Evolutionary conservation across 2,113 vertebrate species (phyloP).

Genomic region (Rhea americana): DNA sequence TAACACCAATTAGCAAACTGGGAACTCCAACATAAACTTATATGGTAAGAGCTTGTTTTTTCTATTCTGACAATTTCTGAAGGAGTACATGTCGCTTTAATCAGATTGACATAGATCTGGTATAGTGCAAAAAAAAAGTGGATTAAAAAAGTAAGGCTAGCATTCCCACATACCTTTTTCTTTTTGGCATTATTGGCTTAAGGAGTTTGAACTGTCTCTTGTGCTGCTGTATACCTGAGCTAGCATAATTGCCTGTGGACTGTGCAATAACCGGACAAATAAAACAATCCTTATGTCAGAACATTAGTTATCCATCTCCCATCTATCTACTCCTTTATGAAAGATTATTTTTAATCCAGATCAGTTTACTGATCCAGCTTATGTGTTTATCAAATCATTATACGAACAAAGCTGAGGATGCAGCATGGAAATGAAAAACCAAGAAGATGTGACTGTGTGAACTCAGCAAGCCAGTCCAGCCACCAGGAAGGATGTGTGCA

Average conservation of each 20-base stretch:
- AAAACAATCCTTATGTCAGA: not conserved
- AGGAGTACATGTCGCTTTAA: not conserved
- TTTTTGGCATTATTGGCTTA: not conserved
- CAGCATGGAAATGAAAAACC: not conserved
- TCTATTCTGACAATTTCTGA: not conserved
- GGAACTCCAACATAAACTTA: not conserved
- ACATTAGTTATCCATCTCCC: not conserved
- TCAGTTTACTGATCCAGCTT: not conserved
- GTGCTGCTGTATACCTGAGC: not conserved
- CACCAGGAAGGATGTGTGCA: not conserved
- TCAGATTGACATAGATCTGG: not conserved
- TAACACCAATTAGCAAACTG: not conserved
- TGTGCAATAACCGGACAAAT: not conserved
- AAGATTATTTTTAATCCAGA: slow-evolving; percentile 18
- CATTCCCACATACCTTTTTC: not conserved
- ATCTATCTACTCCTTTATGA: not conserved
- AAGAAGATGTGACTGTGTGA: not conserved
- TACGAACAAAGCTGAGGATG: not conserved
- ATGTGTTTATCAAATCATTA: not conserved
- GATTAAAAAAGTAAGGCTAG: not conserved
- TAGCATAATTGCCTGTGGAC: not conserved
- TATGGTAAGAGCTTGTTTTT: not conserved
- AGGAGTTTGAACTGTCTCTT: not conserved
- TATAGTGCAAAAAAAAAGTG: not conserved
- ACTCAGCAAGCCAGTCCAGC: not conserved